Evolutionary conservation across 2,113 vertebrate genomes (phyloP), one percentile per base, ranked within the genome.

Genomic region (Riparia riparia): DNA sequence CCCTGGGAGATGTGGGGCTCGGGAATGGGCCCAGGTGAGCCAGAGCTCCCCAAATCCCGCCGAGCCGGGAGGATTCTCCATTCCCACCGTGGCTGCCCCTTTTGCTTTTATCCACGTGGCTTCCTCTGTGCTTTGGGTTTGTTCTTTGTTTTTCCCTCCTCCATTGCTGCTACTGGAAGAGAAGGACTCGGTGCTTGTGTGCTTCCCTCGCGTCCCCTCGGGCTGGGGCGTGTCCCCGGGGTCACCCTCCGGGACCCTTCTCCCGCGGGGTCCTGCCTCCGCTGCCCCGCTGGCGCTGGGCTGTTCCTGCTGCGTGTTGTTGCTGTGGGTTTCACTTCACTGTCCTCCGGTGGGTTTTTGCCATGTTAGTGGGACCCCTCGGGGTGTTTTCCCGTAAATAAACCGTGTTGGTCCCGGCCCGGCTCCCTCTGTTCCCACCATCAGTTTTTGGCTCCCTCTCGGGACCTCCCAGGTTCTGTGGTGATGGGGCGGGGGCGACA

Each of bases 311-410:
- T 71, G 74, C 51, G 56, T 96, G 87, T 42, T 79, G 53, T 84
- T 95, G 94, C 92, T 91, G 82, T 77, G 86, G 73, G 60, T 91
- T 91, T 78, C 72, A 79, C 42, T 83, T 60, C 68, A 2, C 54
- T 82, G 66, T 95, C 82, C 74, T 51, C 65, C 0, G 1, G 34
- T 6, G 41, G 22, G 85, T 90, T 42, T 88, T 81, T 66, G 82
- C 50, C 24, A 5, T 16, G 44, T n/a, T 61, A 18, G 22, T 49
- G 74, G 34, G 39, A 68, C n/a, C 50, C 64, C 82, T 76, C 13
- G 21, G 95, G 72, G 60, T 80, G 82, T 73, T 94, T 63, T 83
- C 90, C 91, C 65, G 5, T 68, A 96, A 96, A 96, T 97, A 97
- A 97, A 97, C 44, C 7, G 11, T 50, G 73, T 63, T 92, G 94